Evolutionary conservation across 92 coral and sea anemone genomes (phyloP), one percentile per base, ranked within the genome.

Genomic region (Heliopora coerulea): DNA sequence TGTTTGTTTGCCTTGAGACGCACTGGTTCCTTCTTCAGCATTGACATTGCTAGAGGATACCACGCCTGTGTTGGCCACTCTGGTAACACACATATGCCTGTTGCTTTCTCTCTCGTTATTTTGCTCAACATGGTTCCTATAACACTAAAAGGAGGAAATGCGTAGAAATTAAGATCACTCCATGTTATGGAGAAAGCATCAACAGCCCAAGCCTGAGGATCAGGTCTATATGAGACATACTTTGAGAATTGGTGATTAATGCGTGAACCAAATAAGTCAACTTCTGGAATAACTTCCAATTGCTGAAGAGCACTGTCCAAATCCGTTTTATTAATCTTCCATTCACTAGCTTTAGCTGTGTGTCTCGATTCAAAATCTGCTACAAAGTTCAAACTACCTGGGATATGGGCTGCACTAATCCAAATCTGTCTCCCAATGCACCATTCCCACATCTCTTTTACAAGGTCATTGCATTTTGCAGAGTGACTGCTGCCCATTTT

Each of bases 1-100:
- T 0, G 12, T 0, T 54, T 23, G n/a, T 27, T 8, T 12, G 17
- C n/a, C 19, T 12, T 54, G 1, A 54, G 23, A 10, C 3, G 24
- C 10, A 1, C 19, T 21, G 60, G 60, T 54, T 17, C 11, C 29
- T 19, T 12, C 29, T 11, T 12, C 12, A 17, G 19, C 60, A 54
- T 1, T 17, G 11, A 11, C 60, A 54, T 2, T 56, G 17, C 42
- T 40, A 17, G 75, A 11, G 60, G 60, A 19, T 19, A 54, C 60
- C 60, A 54, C 19, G 60, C n/a, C 29, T 54, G 60, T 11, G 60
- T 27, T 54, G 60, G 24, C 60, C 60, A 54, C 12, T 54, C 60
- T 54, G 60, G 60, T 11, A 54, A 11, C 12, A 54, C 29, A 27
- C 60, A 54, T 11, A 54, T 54, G 24, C 23, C 60, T 11, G 60